phyloP scores from a whole-genome alignment of 2,888 invertebrate genomes.

The Amitus sp. region DNA sequence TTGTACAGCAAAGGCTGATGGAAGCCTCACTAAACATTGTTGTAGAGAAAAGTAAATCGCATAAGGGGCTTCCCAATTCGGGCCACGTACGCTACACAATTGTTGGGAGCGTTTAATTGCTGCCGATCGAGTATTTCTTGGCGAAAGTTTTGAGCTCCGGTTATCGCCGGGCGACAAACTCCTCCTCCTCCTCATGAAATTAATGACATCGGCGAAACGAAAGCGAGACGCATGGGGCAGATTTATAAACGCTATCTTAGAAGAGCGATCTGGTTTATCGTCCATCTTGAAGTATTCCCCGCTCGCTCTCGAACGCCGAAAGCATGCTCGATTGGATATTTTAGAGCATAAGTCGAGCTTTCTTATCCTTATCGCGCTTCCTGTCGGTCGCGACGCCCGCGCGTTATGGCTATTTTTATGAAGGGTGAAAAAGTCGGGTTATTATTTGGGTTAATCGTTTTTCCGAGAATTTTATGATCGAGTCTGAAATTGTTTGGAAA shows the following conservation, averaged over 20 bases:
- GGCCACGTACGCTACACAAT: too few species aligned
- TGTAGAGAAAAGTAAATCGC: too few species aligned
- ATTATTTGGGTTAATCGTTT: too few species aligned
- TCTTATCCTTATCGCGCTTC: background rate
- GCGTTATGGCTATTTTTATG: too few species aligned
- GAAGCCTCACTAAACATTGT: slow-evolving; percentile 24
- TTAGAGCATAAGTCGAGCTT: too few species aligned
- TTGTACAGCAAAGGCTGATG: too few species aligned
- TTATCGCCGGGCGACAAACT: slow-evolving; percentile 8
- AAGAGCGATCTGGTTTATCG: slow-evolving; percentile 2
- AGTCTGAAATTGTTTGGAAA: too few species aligned
- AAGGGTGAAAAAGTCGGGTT: too few species aligned
- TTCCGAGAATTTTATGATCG: too few species aligned
- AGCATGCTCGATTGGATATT: background rate
- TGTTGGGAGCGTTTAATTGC: too few species aligned
- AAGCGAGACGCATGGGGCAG: background rate
- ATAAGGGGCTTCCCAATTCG: too few species aligned
- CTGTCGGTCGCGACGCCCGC: too few species aligned
- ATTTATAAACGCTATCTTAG: slow-evolving; percentile 1
- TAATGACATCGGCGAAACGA: background rate
- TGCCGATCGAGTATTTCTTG: slow-evolving; percentile 2
- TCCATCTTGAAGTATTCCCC: slow-evolving; percentile 2
- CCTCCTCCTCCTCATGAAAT: slow-evolving; percentile 16
- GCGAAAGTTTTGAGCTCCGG: slow-evolving; percentile 9
- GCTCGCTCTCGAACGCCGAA: slow-evolving; percentile 2